Evolutionary conservation across 30 jellyfish, hydroid and myxozoan genomes (phyloP).

Genomic region (Rhopilema esculentum): DNA sequence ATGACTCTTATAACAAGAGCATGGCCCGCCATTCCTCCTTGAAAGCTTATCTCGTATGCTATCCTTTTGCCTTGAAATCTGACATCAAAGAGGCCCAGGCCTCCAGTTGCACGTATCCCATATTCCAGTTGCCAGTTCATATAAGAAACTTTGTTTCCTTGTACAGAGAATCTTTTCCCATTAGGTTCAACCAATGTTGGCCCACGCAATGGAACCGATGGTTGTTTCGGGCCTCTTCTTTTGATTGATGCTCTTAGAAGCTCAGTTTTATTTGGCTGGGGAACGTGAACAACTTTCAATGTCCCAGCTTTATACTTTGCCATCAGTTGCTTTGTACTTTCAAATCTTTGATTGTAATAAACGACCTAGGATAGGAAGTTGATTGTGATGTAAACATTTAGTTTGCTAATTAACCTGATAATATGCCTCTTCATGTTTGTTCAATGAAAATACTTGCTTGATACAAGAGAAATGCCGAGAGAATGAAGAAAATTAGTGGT

Average conservation of each 20-base stretch:
- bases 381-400: too few species aligned
- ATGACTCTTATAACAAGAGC: constrained; percentile 69
- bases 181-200: constrained; percentile 70
- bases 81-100: constrained; percentile 62
- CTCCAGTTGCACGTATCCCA: constrained; percentile 56
- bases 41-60: constrained; percentile 19
- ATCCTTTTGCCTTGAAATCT: constrained; percentile 52
- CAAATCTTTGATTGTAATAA: constrained; percentile 57
- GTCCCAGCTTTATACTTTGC: constrained; percentile 41
- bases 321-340: constrained; percentile 44
- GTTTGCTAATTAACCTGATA: too few species aligned
- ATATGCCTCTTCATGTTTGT: too few species aligned
- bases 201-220: constrained; percentile 49
- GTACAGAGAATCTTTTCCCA: constrained; percentile 66
- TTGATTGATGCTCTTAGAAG: constrained; percentile 39
- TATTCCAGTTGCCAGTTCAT: constrained; percentile 65
- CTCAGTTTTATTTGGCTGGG: constrained; percentile 42
- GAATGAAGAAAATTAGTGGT: too few species aligned
- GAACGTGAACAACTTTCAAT: constrained; percentile 25
- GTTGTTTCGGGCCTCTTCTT: constrained; percentile 54
- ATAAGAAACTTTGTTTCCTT: constrained; percentile 40
- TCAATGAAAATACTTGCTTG: too few species aligned
- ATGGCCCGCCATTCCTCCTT: constrained; percentile 74
- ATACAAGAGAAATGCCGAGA: too few species aligned
- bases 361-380: constrained; percentile 29